These are phyloP conservation scores for Hippopotamyrus pictus DNA, from an alignment of 2,797 vertebrate species.

Conservation along the genomic window DNA sequence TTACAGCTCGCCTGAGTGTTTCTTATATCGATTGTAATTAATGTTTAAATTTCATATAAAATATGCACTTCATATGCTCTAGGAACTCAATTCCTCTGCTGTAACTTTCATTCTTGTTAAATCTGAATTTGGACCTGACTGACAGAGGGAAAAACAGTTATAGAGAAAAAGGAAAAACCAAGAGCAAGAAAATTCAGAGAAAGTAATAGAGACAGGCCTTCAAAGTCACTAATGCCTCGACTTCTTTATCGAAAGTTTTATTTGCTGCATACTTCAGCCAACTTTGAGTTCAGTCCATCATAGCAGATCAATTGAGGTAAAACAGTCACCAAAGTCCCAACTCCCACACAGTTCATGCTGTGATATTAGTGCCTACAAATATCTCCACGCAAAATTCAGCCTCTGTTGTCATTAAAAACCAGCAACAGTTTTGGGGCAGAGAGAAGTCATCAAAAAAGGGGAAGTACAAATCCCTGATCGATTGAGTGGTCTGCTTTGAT, in stretches of 20 bases:
- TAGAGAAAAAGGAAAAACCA: neutral
- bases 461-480: neutral
- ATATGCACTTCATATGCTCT: neutral
- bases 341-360: slow-evolving; percentile 28
- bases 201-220: slow-evolving; percentile 35
- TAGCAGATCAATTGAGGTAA: neutral
- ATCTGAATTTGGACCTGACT: neutral
- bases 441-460: neutral
- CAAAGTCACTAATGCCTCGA: slow-evolving; percentile 21
- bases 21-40: neutral
- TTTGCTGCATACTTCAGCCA: slow-evolving; percentile 37
- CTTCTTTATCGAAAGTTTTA: slow-evolving; percentile 33
- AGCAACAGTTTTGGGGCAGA: neutral
- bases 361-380: neutral
- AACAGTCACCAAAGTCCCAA: slow-evolving; percentile 6
- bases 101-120: neutral
- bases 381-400: neutral
- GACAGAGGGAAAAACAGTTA: neutral
- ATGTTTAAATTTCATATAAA: neutral
- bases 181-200: neutral
- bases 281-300: slow-evolving; percentile 39
- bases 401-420: neutral
- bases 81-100: neutral
- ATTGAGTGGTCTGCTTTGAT: neutral
- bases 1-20: neutral